Conservation (phyloP, 2,113 vertebrate species). For the Prinia subflava region DNA sequence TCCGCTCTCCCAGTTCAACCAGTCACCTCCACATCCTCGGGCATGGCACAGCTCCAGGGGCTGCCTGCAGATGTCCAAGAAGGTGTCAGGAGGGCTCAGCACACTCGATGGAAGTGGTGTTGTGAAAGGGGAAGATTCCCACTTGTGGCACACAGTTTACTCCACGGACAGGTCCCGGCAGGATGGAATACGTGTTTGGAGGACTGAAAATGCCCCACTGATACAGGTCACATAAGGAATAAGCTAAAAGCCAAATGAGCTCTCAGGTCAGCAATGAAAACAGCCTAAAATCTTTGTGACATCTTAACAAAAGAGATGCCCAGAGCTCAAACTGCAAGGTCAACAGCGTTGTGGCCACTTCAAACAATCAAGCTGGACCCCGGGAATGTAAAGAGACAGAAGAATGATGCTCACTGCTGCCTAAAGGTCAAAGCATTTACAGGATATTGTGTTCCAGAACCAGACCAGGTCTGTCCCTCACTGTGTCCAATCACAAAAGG, state of each 20-base stretch:
- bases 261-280: constrained; percentile 70
- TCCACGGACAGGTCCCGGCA: not conserved
- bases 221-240: constrained; percentile 31
- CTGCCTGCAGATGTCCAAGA: constrained; percentile 26
- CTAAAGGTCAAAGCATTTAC: constrained; percentile 1
- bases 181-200: not conserved
- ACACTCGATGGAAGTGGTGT: constrained; percentile 18
- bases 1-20: not conserved
- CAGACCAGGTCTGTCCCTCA: not conserved
- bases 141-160: not conserved
- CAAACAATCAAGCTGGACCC: constrained; percentile 66
- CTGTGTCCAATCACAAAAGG: not conserved
- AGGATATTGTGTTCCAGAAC: not conserved
- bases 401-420: not conserved
- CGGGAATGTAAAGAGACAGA: constrained; percentile 48
- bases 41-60: constrained; percentile 24
- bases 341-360: constrained; percentile 62
- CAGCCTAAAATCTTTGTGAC: constrained; percentile 73
- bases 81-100: constrained; percentile 28
- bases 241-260: constrained; percentile 62
- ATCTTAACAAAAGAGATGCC: constrained; percentile 70
- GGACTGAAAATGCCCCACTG: not conserved
- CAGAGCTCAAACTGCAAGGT: constrained; percentile 64
- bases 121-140: constrained; percentile 4
- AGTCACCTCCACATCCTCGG: constrained; percentile 4